phyloP scores from a whole-genome alignment of 2,797 vertebrate genomes.

The Schizothorax lantsangensis region DNA sequence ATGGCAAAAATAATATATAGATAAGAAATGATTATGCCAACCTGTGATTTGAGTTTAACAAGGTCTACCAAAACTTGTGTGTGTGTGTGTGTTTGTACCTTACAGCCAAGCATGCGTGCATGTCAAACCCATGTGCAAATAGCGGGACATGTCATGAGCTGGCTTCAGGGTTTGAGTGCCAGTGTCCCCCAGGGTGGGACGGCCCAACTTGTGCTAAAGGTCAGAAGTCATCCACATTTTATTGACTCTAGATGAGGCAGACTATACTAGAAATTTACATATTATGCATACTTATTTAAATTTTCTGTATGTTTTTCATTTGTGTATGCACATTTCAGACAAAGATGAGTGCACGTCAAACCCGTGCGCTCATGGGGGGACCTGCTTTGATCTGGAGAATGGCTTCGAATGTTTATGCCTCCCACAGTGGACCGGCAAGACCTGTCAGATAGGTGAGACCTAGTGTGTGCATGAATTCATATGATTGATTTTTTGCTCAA shows the following conservation, averaged over 20 bases:
- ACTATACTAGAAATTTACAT: background rate
- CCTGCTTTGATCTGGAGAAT: slow-evolving; percentile 90
- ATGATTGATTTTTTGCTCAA: slow-evolving; percentile 10
- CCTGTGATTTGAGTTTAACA: background rate
- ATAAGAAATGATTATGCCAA: background rate
- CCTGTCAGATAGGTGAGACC: slow-evolving; percentile 90
- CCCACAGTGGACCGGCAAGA: slow-evolving; percentile 91
- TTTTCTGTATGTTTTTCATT: background rate
- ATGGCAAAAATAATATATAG: background rate
- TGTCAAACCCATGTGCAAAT: slow-evolving; percentile 94
- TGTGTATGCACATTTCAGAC: slow-evolving; percentile 77
- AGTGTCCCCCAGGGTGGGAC: slow-evolving; percentile 91
- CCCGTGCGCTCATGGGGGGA: slow-evolving; percentile 90
- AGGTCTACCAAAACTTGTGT: background rate
- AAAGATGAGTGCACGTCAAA: slow-evolving; percentile 89
- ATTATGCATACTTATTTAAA: background rate
- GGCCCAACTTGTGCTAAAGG: slow-evolving; percentile 93
- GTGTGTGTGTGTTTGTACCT: slow-evolving; percentile 32
- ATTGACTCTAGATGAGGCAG: background rate
- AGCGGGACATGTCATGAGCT: slow-evolving; percentile 92
- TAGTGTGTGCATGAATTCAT: slow-evolving; percentile 24
- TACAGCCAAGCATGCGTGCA: slow-evolving; percentile 91
- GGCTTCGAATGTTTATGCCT: slow-evolving; percentile 92
- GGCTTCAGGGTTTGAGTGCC: slow-evolving; percentile 90
- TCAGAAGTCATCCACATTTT: slow-evolving; percentile 69